Conservation (phyloP, 2,888 invertebrate genomes). For the Exocentrus adspersus region DNA sequence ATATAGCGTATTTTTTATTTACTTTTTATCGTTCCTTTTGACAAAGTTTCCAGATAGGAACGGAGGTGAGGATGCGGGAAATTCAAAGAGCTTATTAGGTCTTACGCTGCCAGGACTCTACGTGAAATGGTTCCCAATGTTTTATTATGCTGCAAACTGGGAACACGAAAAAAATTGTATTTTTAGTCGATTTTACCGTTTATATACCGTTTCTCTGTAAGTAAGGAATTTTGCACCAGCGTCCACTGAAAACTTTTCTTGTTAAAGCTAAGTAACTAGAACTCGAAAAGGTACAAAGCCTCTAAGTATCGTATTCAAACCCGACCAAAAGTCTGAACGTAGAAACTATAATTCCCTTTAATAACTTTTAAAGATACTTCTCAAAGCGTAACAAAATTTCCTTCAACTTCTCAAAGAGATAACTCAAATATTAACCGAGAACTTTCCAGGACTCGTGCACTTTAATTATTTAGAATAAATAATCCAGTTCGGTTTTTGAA, state of each 20-base stretch:
- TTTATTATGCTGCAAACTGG: no score
- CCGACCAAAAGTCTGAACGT: background rate
- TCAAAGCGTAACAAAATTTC: background rate
- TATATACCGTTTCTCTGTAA: no score
- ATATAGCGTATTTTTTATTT: background rate
- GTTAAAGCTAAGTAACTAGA: no score
- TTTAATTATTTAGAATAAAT: no score
- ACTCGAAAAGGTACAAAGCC: background rate
- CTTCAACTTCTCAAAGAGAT: background rate
- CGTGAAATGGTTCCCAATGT: no score
- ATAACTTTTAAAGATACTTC: background rate
- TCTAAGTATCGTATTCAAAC: no score
- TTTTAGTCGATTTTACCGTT: no score
- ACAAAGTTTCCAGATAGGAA: constrained; percentile 5
- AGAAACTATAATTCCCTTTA: background rate
- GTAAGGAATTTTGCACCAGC: no score
- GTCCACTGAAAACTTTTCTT: background rate
- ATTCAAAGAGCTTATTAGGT: background rate
- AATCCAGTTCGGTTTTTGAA: no score
- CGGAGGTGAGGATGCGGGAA: background rate
- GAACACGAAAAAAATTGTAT: no score
- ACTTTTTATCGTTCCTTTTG: constrained; percentile 1
- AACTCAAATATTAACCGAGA: background rate
- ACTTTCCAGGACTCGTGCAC: background rate
- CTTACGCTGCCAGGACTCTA: background rate